Conservation (phyloP, 2,888 invertebrate genomes). For the Mechanitis mazaeus region DNA sequence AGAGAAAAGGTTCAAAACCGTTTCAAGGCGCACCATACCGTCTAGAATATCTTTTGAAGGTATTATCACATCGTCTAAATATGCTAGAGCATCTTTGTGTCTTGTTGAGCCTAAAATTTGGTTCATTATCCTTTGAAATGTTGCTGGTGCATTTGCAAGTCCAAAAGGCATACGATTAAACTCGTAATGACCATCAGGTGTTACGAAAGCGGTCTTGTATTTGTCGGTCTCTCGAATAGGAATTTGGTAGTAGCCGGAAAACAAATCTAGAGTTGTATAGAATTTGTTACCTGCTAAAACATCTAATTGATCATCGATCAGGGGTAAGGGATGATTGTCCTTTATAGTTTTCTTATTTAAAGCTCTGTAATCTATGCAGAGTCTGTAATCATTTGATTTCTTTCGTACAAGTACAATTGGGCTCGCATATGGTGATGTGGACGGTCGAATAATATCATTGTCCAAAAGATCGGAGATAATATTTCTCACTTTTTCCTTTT, state of each 20-base stretch:
- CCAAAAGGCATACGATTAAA: neutral
- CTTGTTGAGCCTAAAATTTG: neutral
- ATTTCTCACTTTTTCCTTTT: too few species aligned
- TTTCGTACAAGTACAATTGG: too few species aligned
- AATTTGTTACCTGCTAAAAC: neutral
- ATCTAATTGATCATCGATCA: neutral
- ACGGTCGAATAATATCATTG: too few species aligned
- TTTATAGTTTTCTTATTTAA: neutral
- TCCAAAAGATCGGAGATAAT: too few species aligned
- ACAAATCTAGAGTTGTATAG: neutral
- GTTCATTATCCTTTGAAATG: neutral
- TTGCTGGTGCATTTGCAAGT: neutral
- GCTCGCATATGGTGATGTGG: too few species aligned
- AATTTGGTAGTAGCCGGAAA: neutral
- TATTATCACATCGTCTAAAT: neutral
- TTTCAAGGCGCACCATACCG: neutral
- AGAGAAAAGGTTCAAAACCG: neutral
- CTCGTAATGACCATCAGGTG: neutral
- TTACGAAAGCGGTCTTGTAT: neutral
- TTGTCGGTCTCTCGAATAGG: neutral
- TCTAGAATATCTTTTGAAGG: slow-evolving; percentile 7
- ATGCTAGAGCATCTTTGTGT: neutral
- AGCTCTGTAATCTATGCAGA: neutral
- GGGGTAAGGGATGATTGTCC: neutral
- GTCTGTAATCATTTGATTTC: too few species aligned